These are phyloP conservation scores for Apodemia duryi DNA, from an alignment of 2,888 invertebrate species.

Conservation along the genomic window DNA sequence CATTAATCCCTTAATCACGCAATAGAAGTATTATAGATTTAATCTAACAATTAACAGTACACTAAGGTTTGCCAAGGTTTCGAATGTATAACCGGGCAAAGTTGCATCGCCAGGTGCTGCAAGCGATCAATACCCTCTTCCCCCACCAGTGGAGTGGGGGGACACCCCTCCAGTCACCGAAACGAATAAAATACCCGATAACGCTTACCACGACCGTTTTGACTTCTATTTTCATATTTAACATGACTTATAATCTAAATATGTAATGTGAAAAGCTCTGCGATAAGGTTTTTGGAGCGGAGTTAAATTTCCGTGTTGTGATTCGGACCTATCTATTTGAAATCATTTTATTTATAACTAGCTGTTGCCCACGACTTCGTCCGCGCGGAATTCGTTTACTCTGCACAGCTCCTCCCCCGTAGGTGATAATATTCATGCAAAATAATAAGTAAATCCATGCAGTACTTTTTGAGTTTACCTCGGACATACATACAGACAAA, in stretches of 20 bases:
- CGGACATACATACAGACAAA: too few species aligned
- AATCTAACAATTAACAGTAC: background rate
- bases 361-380: too few species aligned
- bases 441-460: too few species aligned
- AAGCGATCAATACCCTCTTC: constrained; percentile 7
- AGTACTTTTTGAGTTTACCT: too few species aligned
- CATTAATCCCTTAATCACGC: too few species aligned
- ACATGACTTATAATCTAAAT: constrained; percentile 11
- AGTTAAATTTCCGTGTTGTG: too few species aligned
- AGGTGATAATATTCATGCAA: too few species aligned
- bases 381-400: too few species aligned
- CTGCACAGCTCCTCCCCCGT: too few species aligned
- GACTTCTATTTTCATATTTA: constrained; percentile 5
- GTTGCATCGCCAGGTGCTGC: constrained; percentile 7
- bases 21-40: background rate
- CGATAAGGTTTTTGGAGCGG: background rate
- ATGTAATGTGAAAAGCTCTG: background rate
- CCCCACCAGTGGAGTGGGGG: constrained; percentile 4
- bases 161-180: constrained; percentile 24
- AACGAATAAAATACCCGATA: constrained; percentile 33
- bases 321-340: too few species aligned
- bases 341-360: too few species aligned
- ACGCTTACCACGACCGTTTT: background rate
- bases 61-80: background rate
- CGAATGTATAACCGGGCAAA: background rate